A percentile compares a stretch with the other conserved stretches of the same genome.
phyloP scores from a whole-genome alignment of 2,888 invertebrate species.

The Drosophila parthenogenetica region DNA sequence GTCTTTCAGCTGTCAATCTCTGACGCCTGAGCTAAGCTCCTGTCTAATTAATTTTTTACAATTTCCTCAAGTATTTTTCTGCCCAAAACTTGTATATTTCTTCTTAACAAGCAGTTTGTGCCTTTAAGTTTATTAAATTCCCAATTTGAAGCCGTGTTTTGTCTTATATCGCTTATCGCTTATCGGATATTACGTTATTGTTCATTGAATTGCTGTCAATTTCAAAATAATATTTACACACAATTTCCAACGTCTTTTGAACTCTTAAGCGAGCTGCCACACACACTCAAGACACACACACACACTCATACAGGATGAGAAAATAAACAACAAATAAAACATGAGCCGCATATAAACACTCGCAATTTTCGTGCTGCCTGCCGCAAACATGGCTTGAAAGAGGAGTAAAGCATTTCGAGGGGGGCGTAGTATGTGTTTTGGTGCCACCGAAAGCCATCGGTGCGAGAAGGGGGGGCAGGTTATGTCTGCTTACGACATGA shows the following conservation, averaged over 20 bases:
- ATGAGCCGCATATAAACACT: conserved; percentile 58
- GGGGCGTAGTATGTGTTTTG: neutral
- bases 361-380: conserved; percentile 39
- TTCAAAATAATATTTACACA: conserved; percentile 73
- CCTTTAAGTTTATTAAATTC: neutral
- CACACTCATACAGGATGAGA: conserved; percentile 8
- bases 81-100: neutral
- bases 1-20: conserved; percentile 47
- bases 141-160: neutral
- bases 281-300: conserved; percentile 17
- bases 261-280: conserved; percentile 37
- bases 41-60: conserved; percentile 53
- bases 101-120: neutral
- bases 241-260: conserved; percentile 48
- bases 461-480: neutral
- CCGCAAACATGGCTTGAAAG: conserved; percentile 21
- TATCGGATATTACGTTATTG: conserved; percentile 63
- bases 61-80: conserved; percentile 6
- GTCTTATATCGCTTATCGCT: conserved; percentile 44
- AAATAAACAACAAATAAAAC: conserved; percentile 40
- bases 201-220: conserved; percentile 73
- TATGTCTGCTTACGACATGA: conserved; percentile 57
- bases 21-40: conserved; percentile 22
- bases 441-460: conserved; percentile 9
- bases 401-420: neutral